Evolutionary conservation across 2,797 vertebrate genomes (phyloP), one percentile per base, ranked within the genome.

Genomic region (Microtus obscurus): DNA sequence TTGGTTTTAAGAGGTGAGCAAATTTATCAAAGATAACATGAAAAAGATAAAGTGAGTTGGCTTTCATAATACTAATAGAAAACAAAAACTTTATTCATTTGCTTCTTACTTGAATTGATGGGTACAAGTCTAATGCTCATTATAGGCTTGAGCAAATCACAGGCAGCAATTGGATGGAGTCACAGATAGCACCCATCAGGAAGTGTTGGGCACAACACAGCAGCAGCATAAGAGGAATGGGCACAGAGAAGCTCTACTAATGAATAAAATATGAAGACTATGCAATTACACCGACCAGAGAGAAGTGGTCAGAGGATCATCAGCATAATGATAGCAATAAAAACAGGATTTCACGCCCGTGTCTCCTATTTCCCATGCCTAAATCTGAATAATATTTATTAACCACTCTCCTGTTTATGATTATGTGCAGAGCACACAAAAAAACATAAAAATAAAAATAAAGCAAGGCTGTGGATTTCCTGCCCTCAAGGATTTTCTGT

Each of bases 251-350:
- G 48, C 87, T 90, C 71, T 85, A 59, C 80, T 91, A 51, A 96
- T 97, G 69, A 95, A 96, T 97, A 96, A 97, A 97, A 95, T 93
- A 96, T 96, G 94, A 97, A 93, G 85, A 93, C 74, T 74, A 73
- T 11, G 71, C 93, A 96, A 95, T 95, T 95, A 96, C 48, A 67
- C 67, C 74, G 34, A 95, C 67, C 81, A 91, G 69, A 93, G 77
- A 91, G 67, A 94, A 95, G 74, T 88, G 89, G 79, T 93, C 96
- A 91, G 77, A 96, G 77, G 48, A 81, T 79, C 87, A 95, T 95
- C 81, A 95, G 91, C 71, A 93, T 92, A 94, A 96, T 87, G 76
- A 93, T 17, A 91, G 83, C 14, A 90, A 96, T 93, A 89, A 95
- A 95, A 96, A 94, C 37, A 94, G 77, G 63, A 88, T 86, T 96